Evolutionary conservation across 2,888 invertebrate species (phyloP), one percentile per base, ranked within the genome.

Genomic region (Drosophila mettleri): DNA sequence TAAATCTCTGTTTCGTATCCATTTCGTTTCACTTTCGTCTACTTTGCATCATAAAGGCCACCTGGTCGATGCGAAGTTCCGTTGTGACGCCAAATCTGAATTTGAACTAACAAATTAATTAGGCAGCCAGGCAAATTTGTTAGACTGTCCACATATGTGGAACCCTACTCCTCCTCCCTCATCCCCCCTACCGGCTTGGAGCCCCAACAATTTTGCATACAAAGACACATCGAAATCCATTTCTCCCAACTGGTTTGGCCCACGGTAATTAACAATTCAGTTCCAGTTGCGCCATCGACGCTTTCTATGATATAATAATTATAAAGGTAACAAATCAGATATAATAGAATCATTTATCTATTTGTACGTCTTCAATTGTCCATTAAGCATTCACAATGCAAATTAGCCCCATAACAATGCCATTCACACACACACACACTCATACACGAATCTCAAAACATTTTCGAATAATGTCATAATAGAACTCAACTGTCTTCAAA

Each of bases 21-120:
- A 58, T 63, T 52, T 51, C 70, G 76, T 83, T 85, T 85, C 78
- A 84, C 82, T 86, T 82, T 82, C 78, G 66, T 59, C 72, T 69
- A 63, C 78, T 77, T 86, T 82, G 86, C 81, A 82, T 86, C 66
- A 86, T 62, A 84, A 81, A 57, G 45, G 41, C 54, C 31, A 9
- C n/a, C 24, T 18, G 18, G 18, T 39, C 34, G 20, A 22, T 41
- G 36, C 67, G 36, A 31, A 60, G 73, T 55, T 70, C 70, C 70
- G 65, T 38, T 71, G 54, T 14, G 46, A 18, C 41, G 54, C 52
- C 73, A 51, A 71, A 29, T 74, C 48, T 53, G 45, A 71, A 24
- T 74, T 43, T 80, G 72, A 75, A 80, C 81, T 64, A 80, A 66
- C 71, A 74, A 70, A 73, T 78, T 75, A 80, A 80, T 83, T 80